Evolutionary conservation across 2,797 vertebrate genomes (phyloP), one percentile per base, ranked within the genome.

Genomic region (Naso thynnoides): DNA sequence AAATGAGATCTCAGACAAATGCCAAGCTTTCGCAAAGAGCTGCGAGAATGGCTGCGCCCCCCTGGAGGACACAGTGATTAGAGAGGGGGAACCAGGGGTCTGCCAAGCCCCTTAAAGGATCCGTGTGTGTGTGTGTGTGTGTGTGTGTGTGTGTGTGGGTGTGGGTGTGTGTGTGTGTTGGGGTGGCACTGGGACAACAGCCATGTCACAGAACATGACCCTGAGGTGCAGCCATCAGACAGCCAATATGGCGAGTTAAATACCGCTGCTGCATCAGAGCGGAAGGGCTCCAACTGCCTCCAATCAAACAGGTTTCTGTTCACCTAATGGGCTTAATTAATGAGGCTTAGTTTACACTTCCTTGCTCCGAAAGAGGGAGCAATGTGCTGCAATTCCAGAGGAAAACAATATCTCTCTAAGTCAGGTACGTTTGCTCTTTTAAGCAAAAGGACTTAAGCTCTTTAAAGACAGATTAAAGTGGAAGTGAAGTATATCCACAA

Each of bases 1-100:
- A 94, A 95, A 94, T 93, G 90, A 94, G 92, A 94, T 93, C 90
- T 89, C 83, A 87, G 88, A 90, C 91, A 91, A 93, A 93, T 94
- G 93, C 93, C 94, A 94, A 91, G 93, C 89, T 93, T 92, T 90
- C 85, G 85, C 87, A 90, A 87, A 89, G 87, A 88, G 89, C 84
- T 50, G 75, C 33, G 72, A 90, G 88, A 88, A 88, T 82, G 88
- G 85, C 84, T 85, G 81, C 31, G 33, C 62, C 73, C 86, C 89
- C 76, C 92, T 74, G 73, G 91, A 93, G 92, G 90, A 93, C 88
- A 81, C 84, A 88, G 89, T 91, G 92, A 94, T 95, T 94, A 95
- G 87, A 91, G 90, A 85, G 86, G 88, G 90, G 89, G 85, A 78
- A 81, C 47, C 76, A 76, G 85, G 88, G 89, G 91, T 90, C 86